These are phyloP conservation scores for Caenorhabditis brenneri DNA, from an alignment of 1,140 invertebrate genomes.

Conservation along the genomic window DNA sequence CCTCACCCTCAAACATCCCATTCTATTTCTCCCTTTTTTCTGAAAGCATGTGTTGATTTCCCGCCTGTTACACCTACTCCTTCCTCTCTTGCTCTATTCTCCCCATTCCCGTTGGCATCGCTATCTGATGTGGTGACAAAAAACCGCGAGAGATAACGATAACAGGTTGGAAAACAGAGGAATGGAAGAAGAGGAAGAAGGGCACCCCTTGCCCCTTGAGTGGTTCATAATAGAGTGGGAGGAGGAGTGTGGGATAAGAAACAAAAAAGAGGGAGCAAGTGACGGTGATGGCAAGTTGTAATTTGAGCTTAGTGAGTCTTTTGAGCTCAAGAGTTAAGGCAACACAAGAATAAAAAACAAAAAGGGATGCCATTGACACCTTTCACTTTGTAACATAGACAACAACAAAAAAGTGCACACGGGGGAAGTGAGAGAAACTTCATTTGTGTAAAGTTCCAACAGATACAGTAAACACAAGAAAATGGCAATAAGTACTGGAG, in stretches of 20 bases:
- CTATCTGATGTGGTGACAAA: conserved; percentile 26
- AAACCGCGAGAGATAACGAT: conserved; percentile 35
- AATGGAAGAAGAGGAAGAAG: neutral
- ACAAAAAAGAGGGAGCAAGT: neutral
- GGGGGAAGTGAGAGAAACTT: neutral
- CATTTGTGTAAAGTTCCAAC: neutral
- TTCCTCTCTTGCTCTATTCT: neutral
- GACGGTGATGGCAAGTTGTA: neutral
- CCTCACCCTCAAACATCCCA: neutral
- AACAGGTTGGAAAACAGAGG: conserved; percentile 6
- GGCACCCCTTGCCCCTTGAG: conserved; percentile 11
- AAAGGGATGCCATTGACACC: conserved; percentile 18
- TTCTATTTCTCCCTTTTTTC: neutral
- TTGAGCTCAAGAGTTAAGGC: conserved; percentile 35
- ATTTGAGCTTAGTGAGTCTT: conserved; percentile 40
- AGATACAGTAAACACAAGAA: no score
- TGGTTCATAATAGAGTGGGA: conserved; percentile 33
- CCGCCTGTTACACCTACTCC: conserved; percentile 23
- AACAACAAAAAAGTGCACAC: neutral
- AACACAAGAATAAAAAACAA: conserved; percentile 10
- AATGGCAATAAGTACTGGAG: no score
- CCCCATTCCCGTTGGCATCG: neutral
- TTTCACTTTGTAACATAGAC: conserved; percentile 20
- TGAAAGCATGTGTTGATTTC: neutral
- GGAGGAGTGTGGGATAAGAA: neutral